These are phyloP conservation scores for Miniopterus natalensis DNA, from an alignment of 2,113 vertebrate species.

Conservation along the genomic window DNA sequence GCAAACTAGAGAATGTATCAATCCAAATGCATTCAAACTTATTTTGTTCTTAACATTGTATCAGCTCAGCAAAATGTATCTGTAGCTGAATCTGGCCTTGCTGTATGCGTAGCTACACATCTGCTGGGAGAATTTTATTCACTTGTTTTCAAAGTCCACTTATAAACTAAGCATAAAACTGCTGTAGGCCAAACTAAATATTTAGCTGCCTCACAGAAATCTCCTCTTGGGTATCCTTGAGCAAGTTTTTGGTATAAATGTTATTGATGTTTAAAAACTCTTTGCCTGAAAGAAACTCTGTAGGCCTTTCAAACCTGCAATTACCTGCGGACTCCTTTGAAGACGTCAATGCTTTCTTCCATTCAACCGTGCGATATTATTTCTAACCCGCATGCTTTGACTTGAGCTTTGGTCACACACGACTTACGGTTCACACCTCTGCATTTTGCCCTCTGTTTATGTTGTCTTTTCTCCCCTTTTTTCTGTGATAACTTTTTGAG, in stretches of 20 bases:
- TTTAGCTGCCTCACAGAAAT: not conserved
- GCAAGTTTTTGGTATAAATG: slow-evolving; percentile 14
- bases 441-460: not conserved
- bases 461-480: not conserved
- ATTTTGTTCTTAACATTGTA: not conserved
- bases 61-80: not conserved
- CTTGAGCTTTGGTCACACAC: not conserved
- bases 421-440: not conserved
- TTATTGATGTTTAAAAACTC: slow-evolving; percentile 17
- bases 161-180: slow-evolving; percentile 54
- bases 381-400: not conserved
- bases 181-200: not conserved
- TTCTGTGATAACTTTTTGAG: not conserved
- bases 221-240: not conserved
- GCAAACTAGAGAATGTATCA: not conserved
- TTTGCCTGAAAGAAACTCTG: not conserved
- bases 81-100: not conserved
- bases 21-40: not conserved
- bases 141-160: slow-evolving; percentile 5
- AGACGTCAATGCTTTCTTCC: not conserved
- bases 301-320: not conserved
- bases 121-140: not conserved
- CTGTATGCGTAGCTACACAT: not conserved
- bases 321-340: not conserved
- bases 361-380: not conserved